Evolutionary conservation across 2,888 invertebrate species (phyloP), one percentile per base, ranked within the genome.

Genomic region (Athalia cordata): DNA sequence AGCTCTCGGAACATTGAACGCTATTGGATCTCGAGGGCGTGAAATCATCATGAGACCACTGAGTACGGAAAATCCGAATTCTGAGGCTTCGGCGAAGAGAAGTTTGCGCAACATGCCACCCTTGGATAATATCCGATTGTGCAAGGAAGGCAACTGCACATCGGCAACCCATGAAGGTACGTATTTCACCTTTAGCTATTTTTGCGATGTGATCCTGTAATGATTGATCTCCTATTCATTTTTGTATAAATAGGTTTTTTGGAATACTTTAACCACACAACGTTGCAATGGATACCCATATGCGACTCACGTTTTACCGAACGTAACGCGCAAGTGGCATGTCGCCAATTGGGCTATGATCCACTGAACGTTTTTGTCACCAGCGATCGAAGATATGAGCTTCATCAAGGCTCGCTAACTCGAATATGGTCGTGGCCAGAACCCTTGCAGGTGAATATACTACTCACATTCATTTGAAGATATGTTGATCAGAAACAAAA

Each of bases 251-350:
- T 96, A 92, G 99, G 99, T 5, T 99, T 98, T 86, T 90, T 99
- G 79, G 98, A 99, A 91, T 96, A 98, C 87, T 99, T 96, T 88
- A 99, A 99, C 87, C 93, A 93, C 83, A 99, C 99, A 2, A 98
- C 98, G 0, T 92, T 97, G 15, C 98, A 99, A 87, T 99, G 98
- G 97, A 96, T 98, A 55, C 97, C 99, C 0, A 95, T 99, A 91
- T 99, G 99, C 90, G 99, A 99, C 90, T 93, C 93, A 65, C 93
- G 98, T 79, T 99, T 99, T 89, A 98, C 98, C 0, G 98, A 99
- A 89, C 93, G 98, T 85, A 99, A 99, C 88, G 99, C 98, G 4
- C 96, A 98, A 92, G 99, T 99, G 0, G 97, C 98, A 0, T 99
- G 99, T 87, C 93, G 97, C 43, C 97, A 99, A 89, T 91, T 99